A percentile compares a stretch with the other conserved stretches of the same genome.
phyloP scores from a whole-genome alignment of 2,797 vertebrate genomes.

The Glossophaga mutica region DNA sequence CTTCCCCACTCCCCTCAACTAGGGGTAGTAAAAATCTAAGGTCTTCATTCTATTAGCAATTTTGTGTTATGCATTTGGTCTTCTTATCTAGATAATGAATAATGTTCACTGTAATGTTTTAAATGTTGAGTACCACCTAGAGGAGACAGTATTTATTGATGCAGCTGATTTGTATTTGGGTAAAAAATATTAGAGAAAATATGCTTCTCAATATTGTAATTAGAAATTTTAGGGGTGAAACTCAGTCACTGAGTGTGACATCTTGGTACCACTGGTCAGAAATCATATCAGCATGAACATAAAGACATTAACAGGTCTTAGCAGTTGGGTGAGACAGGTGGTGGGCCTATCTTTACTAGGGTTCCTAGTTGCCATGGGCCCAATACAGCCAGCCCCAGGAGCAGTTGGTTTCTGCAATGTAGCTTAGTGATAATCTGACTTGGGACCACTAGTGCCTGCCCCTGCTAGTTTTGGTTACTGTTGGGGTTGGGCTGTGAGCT shows the following conservation, averaged over 20 bases:
- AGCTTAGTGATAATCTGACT: not conserved
- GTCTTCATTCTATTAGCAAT: not conserved
- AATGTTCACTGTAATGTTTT: not conserved
- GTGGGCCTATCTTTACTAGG: not conserved
- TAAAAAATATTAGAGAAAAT: not conserved
- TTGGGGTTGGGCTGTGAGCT: not conserved
- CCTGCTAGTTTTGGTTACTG: not conserved
- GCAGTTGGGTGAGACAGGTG: not conserved
- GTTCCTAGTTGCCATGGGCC: not conserved
- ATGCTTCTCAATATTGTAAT: not conserved
- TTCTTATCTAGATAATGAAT: not conserved
- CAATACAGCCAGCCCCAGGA: not conserved
- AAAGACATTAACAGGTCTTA: not conserved
- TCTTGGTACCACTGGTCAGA: not conserved
- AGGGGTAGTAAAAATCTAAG: not conserved
- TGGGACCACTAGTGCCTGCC: not conserved
- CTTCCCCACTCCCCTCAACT: not conserved
- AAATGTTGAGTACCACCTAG: not conserved
- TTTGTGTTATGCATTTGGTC: not conserved
- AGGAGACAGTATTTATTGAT: not conserved
- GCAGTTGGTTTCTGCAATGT: not conserved
- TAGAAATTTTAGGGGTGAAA: not conserved
- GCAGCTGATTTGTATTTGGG: not conserved
- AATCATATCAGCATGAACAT: not conserved
- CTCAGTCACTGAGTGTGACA: not conserved